Evolutionary conservation across 1,140 invertebrate genomes (phyloP).

Genomic region (Hormaphis cornu): DNA sequence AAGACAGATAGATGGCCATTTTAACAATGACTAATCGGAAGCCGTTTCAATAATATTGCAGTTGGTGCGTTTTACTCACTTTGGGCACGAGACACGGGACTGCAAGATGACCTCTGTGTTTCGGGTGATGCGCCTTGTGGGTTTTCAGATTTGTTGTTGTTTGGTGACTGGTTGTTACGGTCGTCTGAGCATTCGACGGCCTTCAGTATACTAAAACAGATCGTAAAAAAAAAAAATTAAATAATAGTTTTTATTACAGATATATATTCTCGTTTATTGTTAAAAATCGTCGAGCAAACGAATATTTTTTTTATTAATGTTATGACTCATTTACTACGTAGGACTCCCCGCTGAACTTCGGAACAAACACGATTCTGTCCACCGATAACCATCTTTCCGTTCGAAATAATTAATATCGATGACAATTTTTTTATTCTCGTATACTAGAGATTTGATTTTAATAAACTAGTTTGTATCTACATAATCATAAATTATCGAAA

Average conservation of each 20-base stretch:
- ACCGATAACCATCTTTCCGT: constrained; percentile 13
- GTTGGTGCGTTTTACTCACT: constrained; percentile 6
- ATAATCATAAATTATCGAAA: not conserved
- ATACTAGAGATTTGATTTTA: not conserved
- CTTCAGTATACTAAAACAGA: constrained; percentile 33
- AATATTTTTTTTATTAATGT: constrained; percentile 24
- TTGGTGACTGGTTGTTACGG: constrained; percentile 16
- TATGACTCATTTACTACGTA: constrained; percentile 17
- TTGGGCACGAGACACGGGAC: constrained; percentile 28
- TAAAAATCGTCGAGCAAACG: constrained; percentile 6
- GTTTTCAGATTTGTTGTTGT: constrained; percentile 8
- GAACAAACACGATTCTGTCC: not conserved
- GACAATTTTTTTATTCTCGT: not conserved
- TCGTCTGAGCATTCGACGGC: constrained; percentile 27
- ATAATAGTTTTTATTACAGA: not conserved
- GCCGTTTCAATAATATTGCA: not conserved
- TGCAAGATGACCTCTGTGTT: constrained; percentile 28
- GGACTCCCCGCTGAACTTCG: not conserved
- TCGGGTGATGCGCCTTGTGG: constrained; percentile 21
- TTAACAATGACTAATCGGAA: constrained; percentile 1
- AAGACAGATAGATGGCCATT: constrained; percentile 40
- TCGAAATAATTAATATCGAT: constrained; percentile 16
- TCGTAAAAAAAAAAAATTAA: not conserved
- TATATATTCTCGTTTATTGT: not conserved
- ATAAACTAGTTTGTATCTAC: constrained; percentile 15